These are phyloP conservation scores for Leucophora obtusa DNA, from an alignment of 2,888 invertebrate species.

Conservation along the genomic window DNA sequence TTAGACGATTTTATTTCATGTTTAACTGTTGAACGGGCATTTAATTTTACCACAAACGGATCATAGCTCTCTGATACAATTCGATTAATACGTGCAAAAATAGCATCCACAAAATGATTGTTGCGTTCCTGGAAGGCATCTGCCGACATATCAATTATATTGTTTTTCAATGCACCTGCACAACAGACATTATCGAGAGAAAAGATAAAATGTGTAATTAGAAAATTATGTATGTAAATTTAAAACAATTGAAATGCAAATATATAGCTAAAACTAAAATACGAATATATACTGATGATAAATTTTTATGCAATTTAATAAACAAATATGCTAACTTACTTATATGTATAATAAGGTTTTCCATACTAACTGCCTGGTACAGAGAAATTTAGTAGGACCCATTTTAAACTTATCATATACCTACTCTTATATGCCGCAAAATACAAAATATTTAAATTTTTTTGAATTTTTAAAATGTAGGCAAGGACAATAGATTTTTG, in stretches of 20 bases:
- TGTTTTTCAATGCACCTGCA: conserved; percentile 75
- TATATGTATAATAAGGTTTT: too few relatives aligned
- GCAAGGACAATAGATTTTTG: too few relatives aligned
- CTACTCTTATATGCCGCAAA: too few relatives aligned
- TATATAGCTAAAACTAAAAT: background rate
- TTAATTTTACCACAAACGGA: conserved; percentile 85
- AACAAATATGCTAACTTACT: too few relatives aligned
- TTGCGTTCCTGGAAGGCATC: conserved; percentile 86
- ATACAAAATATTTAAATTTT: too few relatives aligned
- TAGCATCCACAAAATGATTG: conserved; percentile 91
- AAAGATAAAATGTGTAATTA: conserved; percentile 44
- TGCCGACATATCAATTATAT: conserved; percentile 76
- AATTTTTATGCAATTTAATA: background rate
- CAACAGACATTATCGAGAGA: conserved; percentile 7
- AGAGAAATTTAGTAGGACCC: too few relatives aligned
- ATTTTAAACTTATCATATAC: too few relatives aligned
- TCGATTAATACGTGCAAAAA: conserved; percentile 89
- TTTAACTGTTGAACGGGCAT: conserved; percentile 68
- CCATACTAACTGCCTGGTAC: too few relatives aligned
- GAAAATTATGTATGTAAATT: conserved; percentile 45
- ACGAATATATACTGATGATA: background rate
- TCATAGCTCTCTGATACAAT: conserved; percentile 89
- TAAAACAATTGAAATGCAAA: background rate
- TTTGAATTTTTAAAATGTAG: too few relatives aligned
- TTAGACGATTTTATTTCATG: conserved; percentile 49